phyloP scores from a whole-genome alignment of 2,113 vertebrate species.

The Plotosus lineatus region DNA sequence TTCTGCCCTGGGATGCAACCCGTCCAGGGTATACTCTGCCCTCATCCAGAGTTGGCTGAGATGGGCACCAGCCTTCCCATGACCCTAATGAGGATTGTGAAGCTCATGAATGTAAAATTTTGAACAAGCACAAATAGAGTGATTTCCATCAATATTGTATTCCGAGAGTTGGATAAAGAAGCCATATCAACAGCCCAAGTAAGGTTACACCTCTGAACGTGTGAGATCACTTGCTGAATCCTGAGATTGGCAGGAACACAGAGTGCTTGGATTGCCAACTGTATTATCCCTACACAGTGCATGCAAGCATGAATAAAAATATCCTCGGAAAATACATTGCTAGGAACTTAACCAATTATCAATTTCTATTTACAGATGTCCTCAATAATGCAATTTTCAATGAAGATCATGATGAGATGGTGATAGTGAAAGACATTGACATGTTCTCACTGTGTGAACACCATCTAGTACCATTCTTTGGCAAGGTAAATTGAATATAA shows the following conservation, averaged over 20 bases:
- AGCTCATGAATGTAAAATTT: background rate
- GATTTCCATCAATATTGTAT: background rate
- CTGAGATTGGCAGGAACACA: background rate
- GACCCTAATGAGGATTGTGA: no score
- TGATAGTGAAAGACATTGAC: constrained; percentile 78
- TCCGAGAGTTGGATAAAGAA: background rate
- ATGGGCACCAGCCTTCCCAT: no score
- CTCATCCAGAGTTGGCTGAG: no score
- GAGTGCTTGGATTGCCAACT: background rate
- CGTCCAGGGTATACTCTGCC: no score
- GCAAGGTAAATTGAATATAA: constrained; percentile 69
- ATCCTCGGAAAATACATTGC: background rate
- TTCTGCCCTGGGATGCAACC: no score
- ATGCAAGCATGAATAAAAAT: background rate
- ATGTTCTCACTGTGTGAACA: constrained; percentile 78
- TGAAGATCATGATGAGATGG: constrained; percentile 78
- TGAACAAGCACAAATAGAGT: background rate
- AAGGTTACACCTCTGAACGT: background rate
- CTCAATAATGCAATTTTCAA: constrained; percentile 78
- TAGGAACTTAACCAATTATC: background rate
- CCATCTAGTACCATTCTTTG: constrained; percentile 78
- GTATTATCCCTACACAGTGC: background rate
- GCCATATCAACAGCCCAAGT: background rate
- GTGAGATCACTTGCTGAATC: background rate
- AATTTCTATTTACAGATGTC: constrained; percentile 61